Conservation (phyloP, 2,797 vertebrate species). For the Parotocinclus haroldoi region DNA sequence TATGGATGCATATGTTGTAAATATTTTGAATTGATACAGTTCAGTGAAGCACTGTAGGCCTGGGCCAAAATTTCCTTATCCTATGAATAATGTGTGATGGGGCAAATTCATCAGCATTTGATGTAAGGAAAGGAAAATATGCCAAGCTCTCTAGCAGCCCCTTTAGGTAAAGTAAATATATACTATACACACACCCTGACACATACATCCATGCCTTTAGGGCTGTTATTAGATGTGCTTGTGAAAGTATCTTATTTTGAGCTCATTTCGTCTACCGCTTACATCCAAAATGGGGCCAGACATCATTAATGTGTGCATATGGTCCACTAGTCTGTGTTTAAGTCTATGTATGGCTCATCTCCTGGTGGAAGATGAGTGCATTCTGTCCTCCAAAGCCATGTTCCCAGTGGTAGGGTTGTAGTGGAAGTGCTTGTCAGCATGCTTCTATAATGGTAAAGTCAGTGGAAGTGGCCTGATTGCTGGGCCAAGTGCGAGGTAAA, state of each 20-base stretch:
- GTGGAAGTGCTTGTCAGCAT: conserved; percentile 48
- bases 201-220: conserved; percentile 17
- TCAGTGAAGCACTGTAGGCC: no score
- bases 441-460: conserved; percentile 57
- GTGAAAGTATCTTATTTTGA: conserved; percentile 21
- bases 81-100: no score
- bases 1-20: no score
- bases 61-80: no score
- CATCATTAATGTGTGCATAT: conserved; percentile 45
- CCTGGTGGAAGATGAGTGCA: conserved; percentile 40
- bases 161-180: no score
- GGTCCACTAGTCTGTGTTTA: conserved; percentile 38
- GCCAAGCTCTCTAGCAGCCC: no score
- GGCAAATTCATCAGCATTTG: no score
- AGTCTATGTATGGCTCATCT: conserved; percentile 48
- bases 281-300: conserved; percentile 45
- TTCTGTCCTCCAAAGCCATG: conserved; percentile 39
- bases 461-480: conserved; percentile 67
- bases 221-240: conserved; percentile 24
- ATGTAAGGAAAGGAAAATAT: no score
- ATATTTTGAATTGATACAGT: no score
- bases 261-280: conserved; percentile 38
- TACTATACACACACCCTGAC: not conserved
- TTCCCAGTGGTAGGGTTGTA: conserved; percentile 41
- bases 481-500: conserved; percentile 38